phyloP scores from a whole-genome alignment of 23 tunicate genomes.

The Phallusia fumigata region DNA sequence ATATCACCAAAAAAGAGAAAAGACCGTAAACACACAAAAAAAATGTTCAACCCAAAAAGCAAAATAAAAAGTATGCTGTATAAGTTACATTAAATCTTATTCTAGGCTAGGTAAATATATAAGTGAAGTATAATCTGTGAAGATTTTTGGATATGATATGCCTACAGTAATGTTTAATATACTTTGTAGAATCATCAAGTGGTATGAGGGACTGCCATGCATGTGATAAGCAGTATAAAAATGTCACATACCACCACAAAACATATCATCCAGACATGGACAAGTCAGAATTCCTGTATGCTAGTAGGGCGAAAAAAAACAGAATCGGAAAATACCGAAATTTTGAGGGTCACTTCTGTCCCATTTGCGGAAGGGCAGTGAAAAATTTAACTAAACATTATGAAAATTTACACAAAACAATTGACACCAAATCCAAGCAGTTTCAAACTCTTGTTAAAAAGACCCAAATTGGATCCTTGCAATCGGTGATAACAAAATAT shows the following conservation, averaged over 20 bases:
- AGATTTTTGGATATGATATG: too few species aligned
- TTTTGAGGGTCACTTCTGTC: slow-evolving; percentile 1
- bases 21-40: too few species aligned
- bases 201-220: neutral
- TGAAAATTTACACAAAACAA: slow-evolving; percentile 3
- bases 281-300: neutral
- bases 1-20: too few species aligned
- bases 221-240: slow-evolving; percentile 7
- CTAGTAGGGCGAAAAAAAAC: neutral
- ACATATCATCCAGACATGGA: slow-evolving; percentile 17
- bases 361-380: slow-evolving; percentile 4
- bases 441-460: neutral
- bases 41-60: too few species aligned
- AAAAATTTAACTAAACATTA: slow-evolving; percentile 1
- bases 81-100: too few species aligned
- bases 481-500: slow-evolving; percentile 1
- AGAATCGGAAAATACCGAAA: slow-evolving; percentile 9
- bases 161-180: neutral
- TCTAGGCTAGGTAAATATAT: too few species aligned
- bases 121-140: too few species aligned
- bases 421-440: too few species aligned
- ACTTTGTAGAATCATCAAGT: neutral
- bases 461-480: neutral
- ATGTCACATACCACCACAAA: slow-evolving; percentile 18
- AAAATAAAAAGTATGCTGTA: too few species aligned